Conservation (phyloP, 92 coral and sea anemone genomes). For the Diadumene lineata region DNA sequence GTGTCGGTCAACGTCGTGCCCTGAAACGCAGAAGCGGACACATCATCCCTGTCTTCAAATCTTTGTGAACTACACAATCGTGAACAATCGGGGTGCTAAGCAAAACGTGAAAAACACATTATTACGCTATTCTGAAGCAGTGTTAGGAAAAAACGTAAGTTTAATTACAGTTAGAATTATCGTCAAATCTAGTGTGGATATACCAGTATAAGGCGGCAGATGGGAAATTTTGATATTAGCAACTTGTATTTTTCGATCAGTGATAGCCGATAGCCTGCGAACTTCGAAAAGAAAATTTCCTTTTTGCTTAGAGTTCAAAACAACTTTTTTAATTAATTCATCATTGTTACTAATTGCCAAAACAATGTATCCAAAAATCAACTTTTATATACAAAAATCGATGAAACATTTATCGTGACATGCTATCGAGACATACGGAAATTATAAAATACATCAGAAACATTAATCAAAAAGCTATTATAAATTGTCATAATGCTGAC, state of each 20-base stretch:
- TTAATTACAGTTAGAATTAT: neutral
- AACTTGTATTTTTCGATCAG: neutral
- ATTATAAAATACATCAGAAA: no score
- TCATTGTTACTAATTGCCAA: neutral
- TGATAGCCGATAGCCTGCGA: no score
- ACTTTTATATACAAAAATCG: neutral
- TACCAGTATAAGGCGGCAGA: neutral
- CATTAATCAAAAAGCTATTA: neutral
- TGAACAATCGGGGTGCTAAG: neutral
- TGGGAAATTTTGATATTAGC: neutral
- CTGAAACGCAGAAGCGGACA: slow-evolving; percentile 6
- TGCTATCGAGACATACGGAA: no score
- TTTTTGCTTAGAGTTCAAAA: neutral
- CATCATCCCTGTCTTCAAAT: slow-evolving; percentile 33
- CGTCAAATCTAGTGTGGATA: neutral
- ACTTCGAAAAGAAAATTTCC: no score
- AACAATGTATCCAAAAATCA: neutral
- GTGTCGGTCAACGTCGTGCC: slow-evolving; percentile 1
- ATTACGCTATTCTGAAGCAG: slow-evolving; percentile 24
- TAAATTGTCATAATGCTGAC: neutral
- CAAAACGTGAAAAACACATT: neutral
- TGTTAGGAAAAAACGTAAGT: slow-evolving; percentile 16
- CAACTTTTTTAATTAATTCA: neutral
- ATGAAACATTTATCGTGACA: neutral
- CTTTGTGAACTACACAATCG: slow-evolving; percentile 21